Base-by-base conservation (phyloP, 2,888 invertebrate species). In the Chymomyza fuscimana region DNA sequence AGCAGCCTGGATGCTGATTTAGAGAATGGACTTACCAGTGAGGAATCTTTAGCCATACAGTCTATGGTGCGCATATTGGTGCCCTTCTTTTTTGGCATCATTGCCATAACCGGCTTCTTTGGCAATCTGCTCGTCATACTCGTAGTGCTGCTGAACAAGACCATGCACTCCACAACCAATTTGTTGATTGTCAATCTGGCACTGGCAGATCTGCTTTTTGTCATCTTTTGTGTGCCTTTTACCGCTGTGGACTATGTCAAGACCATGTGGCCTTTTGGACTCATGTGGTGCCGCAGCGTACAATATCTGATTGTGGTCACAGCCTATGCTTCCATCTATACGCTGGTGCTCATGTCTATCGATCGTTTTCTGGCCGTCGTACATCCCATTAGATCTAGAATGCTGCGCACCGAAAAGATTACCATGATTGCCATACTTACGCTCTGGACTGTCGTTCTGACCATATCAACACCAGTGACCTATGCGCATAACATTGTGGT, bases 131-230 rank as follows among this genome's bases (percentile, higher is more conserved):
- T 98, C 76, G 97, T 98, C 40, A 97, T 98, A 4, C 92, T 97
- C 6, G 97, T 98, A 1, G 97, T 98, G 0, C 93, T 96, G 15
- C 95, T 95, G 50, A 97, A 97, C 91, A 95, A 96, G 80, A 96
- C 96, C 83, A 98, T 98, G 98, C 93, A 97, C 84, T 97, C 97
- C 60, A 97, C 97, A 0, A 98, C 98, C 15, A 98, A 98, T 92
- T 94, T 97, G n/a, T 93, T 98, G 32, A 98, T 98, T 84, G 95
- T 97, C 65, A 97, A 97, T 90, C 92, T 98, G 71, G 97, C 98
- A 0, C 93, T 97, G 7, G 97, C 98, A 36, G 98, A 98, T 91
- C 92, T 98, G 15, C 93, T 97, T 32, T 98, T 98, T 91, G 96
- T 98, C 12, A 94, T 97, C 60, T 96, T 98, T 92, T 98, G 98